A percentile compares a stretch with the other conserved stretches of the same genome.
These are phyloP conservation scores for Falco naumanni DNA, from an alignment of 2,797 vertebrate genomes.

Conservation along the genomic window DNA sequence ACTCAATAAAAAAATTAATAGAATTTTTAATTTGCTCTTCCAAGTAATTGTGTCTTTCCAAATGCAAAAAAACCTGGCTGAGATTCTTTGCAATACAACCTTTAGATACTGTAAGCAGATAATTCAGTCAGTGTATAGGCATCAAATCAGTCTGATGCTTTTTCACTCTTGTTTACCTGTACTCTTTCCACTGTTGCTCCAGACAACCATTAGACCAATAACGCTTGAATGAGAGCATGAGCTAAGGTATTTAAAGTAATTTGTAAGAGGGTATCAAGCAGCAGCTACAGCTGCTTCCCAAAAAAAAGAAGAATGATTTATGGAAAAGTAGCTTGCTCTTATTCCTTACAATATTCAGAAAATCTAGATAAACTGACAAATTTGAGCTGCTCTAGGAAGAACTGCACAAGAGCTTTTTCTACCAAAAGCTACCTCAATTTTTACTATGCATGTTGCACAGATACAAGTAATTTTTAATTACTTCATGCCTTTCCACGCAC, in stretches of 20 bases:
- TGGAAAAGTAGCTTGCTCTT: neutral
- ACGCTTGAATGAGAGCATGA: neutral
- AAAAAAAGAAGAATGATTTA: neutral
- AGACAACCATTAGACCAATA: slow-evolving; percentile 35
- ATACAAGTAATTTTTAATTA: neutral
- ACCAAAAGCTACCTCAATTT: neutral
- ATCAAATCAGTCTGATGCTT: neutral
- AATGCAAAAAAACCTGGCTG: neutral
- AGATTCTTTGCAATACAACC: neutral
- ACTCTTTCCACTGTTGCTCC: neutral
- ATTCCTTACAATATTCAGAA: neutral
- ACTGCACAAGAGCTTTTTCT: neutral
- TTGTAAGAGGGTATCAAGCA: neutral
- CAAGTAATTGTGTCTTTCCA: slow-evolving; percentile 7
- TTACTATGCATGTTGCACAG: neutral
- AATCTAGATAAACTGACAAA: neutral
- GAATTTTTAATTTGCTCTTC: slow-evolving; percentile 41
- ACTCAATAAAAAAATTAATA: slow-evolving; percentile 12
- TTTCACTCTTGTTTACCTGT: neutral
- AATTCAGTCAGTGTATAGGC: neutral
- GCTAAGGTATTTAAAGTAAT: neutral
- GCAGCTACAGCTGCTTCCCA: slow-evolving; percentile 1
- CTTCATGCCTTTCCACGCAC: neutral
- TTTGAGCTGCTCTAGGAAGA: neutral
- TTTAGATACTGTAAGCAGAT: neutral